Percentiles rank a stretch among this genome's conserved stretches.
Evolutionary conservation across 92 coral and sea anemone genomes (phyloP).

Genomic region (Virgularia gustaviana): DNA sequence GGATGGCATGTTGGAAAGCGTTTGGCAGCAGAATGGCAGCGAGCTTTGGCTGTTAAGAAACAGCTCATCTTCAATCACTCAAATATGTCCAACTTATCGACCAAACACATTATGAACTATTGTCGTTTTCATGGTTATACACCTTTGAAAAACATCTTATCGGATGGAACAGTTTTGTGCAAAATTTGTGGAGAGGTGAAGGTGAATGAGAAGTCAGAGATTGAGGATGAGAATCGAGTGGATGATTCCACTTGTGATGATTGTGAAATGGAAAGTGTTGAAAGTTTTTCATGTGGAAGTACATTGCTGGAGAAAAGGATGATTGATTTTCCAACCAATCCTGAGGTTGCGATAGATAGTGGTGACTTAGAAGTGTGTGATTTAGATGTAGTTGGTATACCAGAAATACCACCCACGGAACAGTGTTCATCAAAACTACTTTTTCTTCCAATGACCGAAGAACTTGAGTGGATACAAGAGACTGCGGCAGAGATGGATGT

Average conservation of each 20-base stretch:
- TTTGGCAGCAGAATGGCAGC: constrained; percentile 92
- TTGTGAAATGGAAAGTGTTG: constrained; percentile 33
- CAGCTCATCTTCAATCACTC: constrained; percentile 24
- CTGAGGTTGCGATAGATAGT: constrained; percentile 16
- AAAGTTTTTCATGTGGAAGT: constrained; percentile 39
- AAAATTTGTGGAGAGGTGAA: constrained; percentile 67
- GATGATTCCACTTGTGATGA: constrained; percentile 14
- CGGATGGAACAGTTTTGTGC: constrained; percentile 41
- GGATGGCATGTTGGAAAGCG: constrained; percentile 78
- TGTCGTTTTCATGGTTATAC: constrained; percentile 80
- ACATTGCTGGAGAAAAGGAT: background rate
- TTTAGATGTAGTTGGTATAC: constrained; percentile 62
- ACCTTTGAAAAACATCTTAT: constrained; percentile 37
- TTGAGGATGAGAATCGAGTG: background rate
- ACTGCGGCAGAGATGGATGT: constrained; percentile 70
- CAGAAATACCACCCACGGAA: background rate
- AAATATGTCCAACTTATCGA: constrained; percentile 52
- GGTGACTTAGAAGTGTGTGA: constrained; percentile 48
- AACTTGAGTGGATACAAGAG: constrained; percentile 77
- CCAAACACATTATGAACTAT: constrained; percentile 80
- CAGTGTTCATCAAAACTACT: constrained; percentile 30
- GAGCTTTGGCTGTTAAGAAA: constrained; percentile 63
- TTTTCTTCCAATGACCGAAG: constrained; percentile 55
- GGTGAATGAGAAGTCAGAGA: constrained; percentile 1
- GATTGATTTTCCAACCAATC: constrained; percentile 30